Conservation (phyloP, 1,140 invertebrate genomes). For the Asobara japonica region DNA sequence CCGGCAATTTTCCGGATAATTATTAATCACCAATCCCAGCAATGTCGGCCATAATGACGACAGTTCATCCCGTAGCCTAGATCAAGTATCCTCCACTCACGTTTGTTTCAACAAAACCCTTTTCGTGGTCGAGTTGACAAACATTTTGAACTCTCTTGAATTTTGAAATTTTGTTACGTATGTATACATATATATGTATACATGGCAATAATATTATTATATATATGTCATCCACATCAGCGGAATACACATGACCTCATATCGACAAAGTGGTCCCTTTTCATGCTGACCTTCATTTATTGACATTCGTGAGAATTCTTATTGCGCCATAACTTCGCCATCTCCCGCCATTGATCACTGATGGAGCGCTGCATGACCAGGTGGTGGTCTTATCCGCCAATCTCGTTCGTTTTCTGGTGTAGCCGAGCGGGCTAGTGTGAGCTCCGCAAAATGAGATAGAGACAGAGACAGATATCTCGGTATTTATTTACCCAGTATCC, state of each 20-base stretch:
- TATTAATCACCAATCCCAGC: neutral
- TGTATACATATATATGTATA: too few relatives aligned
- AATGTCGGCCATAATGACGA: neutral
- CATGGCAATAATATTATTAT: too few relatives aligned
- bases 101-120: neutral
- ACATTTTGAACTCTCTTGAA: too few relatives aligned
- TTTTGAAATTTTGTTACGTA: too few relatives aligned
- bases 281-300: conserved; percentile 29
- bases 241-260: too few relatives aligned
- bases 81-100: neutral
- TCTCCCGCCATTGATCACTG: conserved; percentile 35
- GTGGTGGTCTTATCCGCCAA: conserved; percentile 39
- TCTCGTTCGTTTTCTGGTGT: conserved; percentile 25
- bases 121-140: too few relatives aligned
- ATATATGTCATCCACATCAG: too few relatives aligned
- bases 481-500: conserved; percentile 23
- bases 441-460: conserved; percentile 17
- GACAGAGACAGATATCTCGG: conserved; percentile 6
- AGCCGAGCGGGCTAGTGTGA: conserved; percentile 17
- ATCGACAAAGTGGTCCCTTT: too few relatives aligned
- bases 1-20: neutral
- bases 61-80: neutral
- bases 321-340: conserved; percentile 13
- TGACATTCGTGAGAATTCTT: conserved; percentile 28
- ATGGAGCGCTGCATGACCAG: conserved; percentile 22